Evolutionary conservation across 2,888 invertebrate species (phyloP), one percentile per base, ranked within the genome.

Genomic region (Subacronicta megacephala): DNA sequence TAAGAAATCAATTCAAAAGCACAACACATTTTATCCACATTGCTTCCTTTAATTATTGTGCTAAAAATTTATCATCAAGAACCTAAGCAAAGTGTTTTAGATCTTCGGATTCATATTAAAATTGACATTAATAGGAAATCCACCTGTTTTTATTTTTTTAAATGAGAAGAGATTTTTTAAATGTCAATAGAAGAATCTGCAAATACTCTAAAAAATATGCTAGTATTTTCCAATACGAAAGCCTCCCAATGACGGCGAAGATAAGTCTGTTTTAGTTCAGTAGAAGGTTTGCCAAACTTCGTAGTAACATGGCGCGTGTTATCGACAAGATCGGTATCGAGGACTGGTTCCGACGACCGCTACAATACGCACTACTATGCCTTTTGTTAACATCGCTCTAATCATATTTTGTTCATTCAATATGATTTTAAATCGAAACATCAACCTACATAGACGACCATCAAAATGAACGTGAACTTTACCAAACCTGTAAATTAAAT

Each of bases 211-310:
- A 55, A 29, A 17, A 15, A 65, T 61, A 61, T 65, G 55, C 49
- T 46, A 65, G 56, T 37, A 18, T 46, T 61, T 56, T 47, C 47
- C 16, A 56, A 51, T 55, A 45, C 40, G 41, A 23, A 20, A 36
- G 13, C 23, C 7, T 9, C 23, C 23, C 23, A 23, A 23, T 23
- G 38, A 15, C 23, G 43, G 44, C 15, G 36, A 47, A 31, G 13
- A 31, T 20, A 59, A 13, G 47, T 13, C 15, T 15, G 15, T 41
- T 37, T 46, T 12, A n/a, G 35, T 38, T 43, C 40, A 15, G 31
- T 68, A 57, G 72, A 70, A 71, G 74, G 72, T 74, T 72, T 78
- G 80, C 78, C 81, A 80, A 82, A 80, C 73, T 59, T 67, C 57
- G 46, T 50, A 47, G 60, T 52, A 47, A 57, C 60, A 70, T 65